Conservation (phyloP, 2,113 vertebrate species). For the Eurystomus gularis region DNA sequence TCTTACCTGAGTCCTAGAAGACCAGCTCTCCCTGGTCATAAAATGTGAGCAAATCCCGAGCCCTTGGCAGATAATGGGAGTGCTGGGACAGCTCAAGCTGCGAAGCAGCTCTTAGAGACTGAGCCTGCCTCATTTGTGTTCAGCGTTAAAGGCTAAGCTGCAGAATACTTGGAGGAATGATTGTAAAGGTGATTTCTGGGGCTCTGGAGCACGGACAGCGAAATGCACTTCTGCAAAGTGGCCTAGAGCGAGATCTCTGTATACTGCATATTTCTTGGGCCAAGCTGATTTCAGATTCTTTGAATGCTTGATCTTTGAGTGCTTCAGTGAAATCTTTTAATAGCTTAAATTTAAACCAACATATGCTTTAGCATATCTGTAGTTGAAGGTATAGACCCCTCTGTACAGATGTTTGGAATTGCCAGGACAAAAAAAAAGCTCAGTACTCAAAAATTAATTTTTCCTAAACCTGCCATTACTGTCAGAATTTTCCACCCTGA, state of each 20-base stretch:
- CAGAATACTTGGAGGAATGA: background rate
- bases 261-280: background rate
- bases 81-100: background rate
- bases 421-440: background rate
- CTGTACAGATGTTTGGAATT: background rate
- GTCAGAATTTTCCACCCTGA: background rate
- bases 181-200: background rate
- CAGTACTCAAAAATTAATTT: background rate
- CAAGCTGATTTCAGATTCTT: background rate
- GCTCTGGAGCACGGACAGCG: background rate
- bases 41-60: background rate
- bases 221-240: background rate
- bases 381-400: background rate
- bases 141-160: background rate
- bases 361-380: background rate
- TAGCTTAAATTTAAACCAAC: background rate
- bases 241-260: background rate
- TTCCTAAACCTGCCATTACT: background rate
- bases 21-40: background rate
- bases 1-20: background rate
- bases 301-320: background rate
- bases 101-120: background rate
- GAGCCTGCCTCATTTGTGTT: background rate
- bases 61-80: background rate
- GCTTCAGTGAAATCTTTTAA: background rate